Conservation (phyloP, 2,888 invertebrate species). For the Hanleya hanleyi region DNA sequence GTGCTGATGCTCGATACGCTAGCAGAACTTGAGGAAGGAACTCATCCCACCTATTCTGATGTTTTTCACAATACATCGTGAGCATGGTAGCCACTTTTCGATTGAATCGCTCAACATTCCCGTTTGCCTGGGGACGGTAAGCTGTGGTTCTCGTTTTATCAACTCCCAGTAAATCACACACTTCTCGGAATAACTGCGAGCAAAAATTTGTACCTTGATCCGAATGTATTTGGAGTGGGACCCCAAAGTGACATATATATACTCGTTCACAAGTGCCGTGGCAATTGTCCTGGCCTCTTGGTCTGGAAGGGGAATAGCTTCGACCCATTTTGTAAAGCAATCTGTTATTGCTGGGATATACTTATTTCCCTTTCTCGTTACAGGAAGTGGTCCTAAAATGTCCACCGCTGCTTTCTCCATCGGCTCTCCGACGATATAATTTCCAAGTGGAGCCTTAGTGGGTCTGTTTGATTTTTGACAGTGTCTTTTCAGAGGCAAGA, state of each 20-base stretch:
- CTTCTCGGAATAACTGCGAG: not conserved
- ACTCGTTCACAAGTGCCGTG: not conserved
- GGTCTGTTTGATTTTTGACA: not conserved
- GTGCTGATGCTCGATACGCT: too few species aligned
- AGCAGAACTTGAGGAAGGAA: too few species aligned
- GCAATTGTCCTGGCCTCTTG: not conserved
- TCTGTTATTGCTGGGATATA: not conserved
- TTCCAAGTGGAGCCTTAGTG: not conserved
- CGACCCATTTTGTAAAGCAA: slow-evolving; percentile 3
- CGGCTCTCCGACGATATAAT: not conserved
- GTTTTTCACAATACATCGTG: too few species aligned
- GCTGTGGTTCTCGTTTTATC: slow-evolving; percentile 2
- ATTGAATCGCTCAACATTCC: too few species aligned
- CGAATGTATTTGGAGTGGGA: not conserved
- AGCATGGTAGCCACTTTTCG: too few species aligned
- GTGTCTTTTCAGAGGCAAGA: not conserved
- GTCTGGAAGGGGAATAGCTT: not conserved
- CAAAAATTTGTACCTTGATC: not conserved
- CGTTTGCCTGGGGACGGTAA: not conserved
- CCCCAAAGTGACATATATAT: too few species aligned
- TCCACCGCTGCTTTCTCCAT: not conserved
- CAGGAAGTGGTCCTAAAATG: not conserved
- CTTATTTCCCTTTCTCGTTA: not conserved
- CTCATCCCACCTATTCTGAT: too few species aligned
- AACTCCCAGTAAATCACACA: not conserved